phyloP scores from a whole-genome alignment of 2,888 invertebrate species.

The Carcina quercana region DNA sequence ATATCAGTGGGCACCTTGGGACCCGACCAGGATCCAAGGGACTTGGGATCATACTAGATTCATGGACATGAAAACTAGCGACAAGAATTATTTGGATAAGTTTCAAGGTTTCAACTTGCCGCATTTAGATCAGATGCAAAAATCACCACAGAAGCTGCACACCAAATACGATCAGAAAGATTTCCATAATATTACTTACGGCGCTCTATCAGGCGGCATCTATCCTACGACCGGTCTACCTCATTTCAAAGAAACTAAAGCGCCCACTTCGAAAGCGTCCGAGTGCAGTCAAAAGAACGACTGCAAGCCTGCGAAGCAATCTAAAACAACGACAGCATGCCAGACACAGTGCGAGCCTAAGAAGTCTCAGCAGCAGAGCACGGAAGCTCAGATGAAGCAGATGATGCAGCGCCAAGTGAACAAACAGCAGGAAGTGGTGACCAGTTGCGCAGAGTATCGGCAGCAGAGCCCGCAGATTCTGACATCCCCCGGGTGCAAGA shows the following conservation, averaged over 20 bases:
- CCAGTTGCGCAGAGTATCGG: constrained; percentile 54
- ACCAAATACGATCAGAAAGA: constrained; percentile 68
- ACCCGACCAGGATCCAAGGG: constrained; percentile 59
- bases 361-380: constrained; percentile 37
- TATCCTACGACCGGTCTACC: constrained; percentile 55
- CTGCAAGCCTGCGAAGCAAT: constrained; percentile 58
- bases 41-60: constrained; percentile 72
- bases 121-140: constrained; percentile 74
- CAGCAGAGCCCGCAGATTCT: constrained; percentile 55
- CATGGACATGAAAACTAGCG: constrained; percentile 62
- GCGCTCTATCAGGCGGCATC: constrained; percentile 52
- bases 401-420: constrained; percentile 59
- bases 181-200: constrained; percentile 63
- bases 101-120: constrained; percentile 75
- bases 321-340: constrained; percentile 59
- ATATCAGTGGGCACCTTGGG: constrained; percentile 79
- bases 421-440: constrained; percentile 42
- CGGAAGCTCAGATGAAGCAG: constrained; percentile 57
- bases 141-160: constrained; percentile 75
- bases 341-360: constrained; percentile 64
- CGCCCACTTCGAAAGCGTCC: constrained; percentile 44
- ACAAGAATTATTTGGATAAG: constrained; percentile 76
- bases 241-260: constrained; percentile 61
- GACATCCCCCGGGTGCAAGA: constrained; percentile 53
- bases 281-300: constrained; percentile 61